Evolutionary conservation across 1,140 invertebrate genomes (phyloP).

Genomic region (Tetramorium alpestre): DNA sequence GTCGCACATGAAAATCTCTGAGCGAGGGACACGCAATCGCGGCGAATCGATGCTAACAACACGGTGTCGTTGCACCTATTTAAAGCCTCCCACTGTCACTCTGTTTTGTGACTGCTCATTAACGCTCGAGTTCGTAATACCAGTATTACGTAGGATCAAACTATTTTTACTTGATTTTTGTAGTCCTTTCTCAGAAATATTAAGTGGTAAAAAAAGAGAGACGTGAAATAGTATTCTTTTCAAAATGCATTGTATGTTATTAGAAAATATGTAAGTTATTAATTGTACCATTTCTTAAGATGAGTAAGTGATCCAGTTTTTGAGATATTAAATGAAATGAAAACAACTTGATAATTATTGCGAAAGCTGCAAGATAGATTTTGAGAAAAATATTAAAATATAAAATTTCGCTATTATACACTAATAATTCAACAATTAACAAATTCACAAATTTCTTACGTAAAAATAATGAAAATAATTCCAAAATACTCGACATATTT

Average conservation of each 20-base stretch:
- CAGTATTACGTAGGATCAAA: background rate
- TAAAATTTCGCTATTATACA: background rate
- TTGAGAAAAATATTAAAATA: background rate
- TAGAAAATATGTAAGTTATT: background rate
- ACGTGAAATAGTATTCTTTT: background rate
- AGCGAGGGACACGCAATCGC: background rate
- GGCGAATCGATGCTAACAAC: conserved; percentile 15
- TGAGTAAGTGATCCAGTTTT: background rate
- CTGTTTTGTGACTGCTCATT: conserved; percentile 11
- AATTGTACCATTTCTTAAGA: background rate
- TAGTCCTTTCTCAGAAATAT: background rate
- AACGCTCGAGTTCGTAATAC: background rate
- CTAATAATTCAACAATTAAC: no score
- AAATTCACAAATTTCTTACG: no score
- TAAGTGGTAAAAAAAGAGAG: background rate
- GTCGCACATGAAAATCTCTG: conserved; percentile 1
- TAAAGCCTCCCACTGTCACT: background rate
- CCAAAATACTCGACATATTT: no score
- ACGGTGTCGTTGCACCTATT: conserved; percentile 17
- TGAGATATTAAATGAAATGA: background rate
- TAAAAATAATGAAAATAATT: no score
- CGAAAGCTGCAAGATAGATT: background rate
- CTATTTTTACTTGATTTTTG: background rate
- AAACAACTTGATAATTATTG: background rate
- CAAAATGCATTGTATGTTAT: background rate